Evolutionary conservation across 2,888 invertebrate species (phyloP).

Genomic region (Ophion ventricosus): DNA sequence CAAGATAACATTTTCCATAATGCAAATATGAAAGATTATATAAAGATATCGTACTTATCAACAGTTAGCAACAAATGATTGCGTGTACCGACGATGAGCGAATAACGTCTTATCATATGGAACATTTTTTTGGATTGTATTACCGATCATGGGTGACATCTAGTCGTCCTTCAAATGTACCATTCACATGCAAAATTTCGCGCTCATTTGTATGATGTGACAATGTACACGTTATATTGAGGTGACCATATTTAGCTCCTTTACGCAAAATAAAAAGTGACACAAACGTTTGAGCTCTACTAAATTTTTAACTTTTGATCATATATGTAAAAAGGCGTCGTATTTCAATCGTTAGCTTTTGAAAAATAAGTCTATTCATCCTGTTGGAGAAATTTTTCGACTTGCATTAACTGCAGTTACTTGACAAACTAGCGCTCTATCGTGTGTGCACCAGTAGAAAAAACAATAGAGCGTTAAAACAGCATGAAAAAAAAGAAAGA

Average conservation of each 20-base stretch:
- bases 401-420: neutral
- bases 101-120: neutral
- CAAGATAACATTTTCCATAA: neutral
- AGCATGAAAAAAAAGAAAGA: slow-evolving; percentile 11
- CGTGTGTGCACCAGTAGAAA: neutral
- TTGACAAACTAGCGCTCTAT: neutral
- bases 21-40: neutral
- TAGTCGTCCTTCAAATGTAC: too few species aligned
- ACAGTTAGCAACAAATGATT: neutral
- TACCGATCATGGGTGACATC: neutral
- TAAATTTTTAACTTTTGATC: too few species aligned
- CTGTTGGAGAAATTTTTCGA: too few species aligned
- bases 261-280: too few species aligned
- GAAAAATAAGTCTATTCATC: too few species aligned
- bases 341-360: too few species aligned
- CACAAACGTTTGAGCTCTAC: too few species aligned
- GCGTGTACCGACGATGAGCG: neutral
- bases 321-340: too few species aligned
- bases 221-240: neutral
- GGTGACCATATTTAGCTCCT: neutral
- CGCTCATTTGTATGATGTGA: neutral
- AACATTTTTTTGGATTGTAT: neutral
- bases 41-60: neutral
- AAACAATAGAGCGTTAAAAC: neutral
- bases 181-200: too few species aligned